Evolutionary conservation across 1,140 invertebrate species (phyloP), one percentile per base, ranked within the genome.

Genomic region (Saxidomus purpurata): DNA sequence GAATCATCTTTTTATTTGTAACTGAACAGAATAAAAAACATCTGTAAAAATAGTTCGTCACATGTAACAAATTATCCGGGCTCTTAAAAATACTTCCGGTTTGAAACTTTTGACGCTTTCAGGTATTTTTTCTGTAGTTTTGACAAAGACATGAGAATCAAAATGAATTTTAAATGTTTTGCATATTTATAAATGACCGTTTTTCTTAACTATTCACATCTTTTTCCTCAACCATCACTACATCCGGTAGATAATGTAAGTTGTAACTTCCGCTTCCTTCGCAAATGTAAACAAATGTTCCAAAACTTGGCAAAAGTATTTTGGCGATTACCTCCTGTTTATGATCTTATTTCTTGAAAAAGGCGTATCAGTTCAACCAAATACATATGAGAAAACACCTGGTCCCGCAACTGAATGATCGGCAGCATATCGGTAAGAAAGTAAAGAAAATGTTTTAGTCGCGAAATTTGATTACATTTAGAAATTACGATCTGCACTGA

Each of bases 81-180:
- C 40, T 77, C 74, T 77, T 77, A 40, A 77, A 77, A 49, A 25
- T 49, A 77, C 74, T 77, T 77, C 74, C 74, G 74, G 74, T 77
- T 9, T n/a, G 2, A 9, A 61, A 74, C 13, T 22, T 74, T 22
- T 13, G 38, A 40, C 36, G 69, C 1, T 11, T 67, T 11, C 17
- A 74, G 69, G 40, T 40, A 25, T 8, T 11, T 19, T 47, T 74
- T 40, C 6, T 9, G 36, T 74, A 38, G 8, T 74, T 74, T 40
- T 40, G 19, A 40, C 38, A 9, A 3, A 3, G 34, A 74, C 1
- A n/a, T 74, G 36, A n/a, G 2, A n/a, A 43, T 22, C 22, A 1
- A 40, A n/a, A 28, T 40, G 31, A 15, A 9, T 74, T 43, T 74
- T 15, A 31, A 9, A 67, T 36, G 34, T 25, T 31, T 31, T 6